These are phyloP conservation scores for Motacilla tschutschensis DNA, from an alignment of 2,113 vertebrate genomes.

Conservation along the genomic window DNA sequence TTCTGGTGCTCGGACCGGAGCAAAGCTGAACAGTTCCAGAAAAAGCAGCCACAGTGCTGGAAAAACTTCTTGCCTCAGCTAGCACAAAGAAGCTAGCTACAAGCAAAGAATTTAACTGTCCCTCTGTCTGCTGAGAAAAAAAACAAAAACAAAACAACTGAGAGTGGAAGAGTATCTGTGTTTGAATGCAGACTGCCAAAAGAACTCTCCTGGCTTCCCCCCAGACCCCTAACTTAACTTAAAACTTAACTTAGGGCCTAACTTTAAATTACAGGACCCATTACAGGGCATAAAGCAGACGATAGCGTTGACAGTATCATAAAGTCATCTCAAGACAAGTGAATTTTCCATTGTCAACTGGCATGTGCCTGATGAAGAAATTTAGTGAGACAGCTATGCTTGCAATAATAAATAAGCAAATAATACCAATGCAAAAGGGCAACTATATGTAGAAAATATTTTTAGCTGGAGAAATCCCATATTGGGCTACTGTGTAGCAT, in stretches of 20 bases:
- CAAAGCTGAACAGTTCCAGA: too few species aligned
- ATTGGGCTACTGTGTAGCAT: not conserved
- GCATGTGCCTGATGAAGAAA: not conserved
- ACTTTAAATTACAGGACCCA: not conserved
- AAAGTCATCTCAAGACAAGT: not conserved
- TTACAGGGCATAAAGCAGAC: not conserved
- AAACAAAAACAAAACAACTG: not conserved
- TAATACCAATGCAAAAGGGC: not conserved
- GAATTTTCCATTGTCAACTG: constrained; percentile 2
- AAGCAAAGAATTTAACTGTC: not conserved
- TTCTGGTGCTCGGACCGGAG: rapidly evolving
- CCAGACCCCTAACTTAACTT: not conserved
- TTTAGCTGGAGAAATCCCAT: not conserved
- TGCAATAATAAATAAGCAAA: constrained; percentile 17
- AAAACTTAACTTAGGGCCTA: not conserved
- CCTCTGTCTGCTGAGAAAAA: not conserved
- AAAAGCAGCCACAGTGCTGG: too few species aligned
- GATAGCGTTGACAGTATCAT: not conserved
- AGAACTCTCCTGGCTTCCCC: not conserved
- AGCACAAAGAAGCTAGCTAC: not conserved
- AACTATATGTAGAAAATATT: not conserved
- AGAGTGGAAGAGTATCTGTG: not conserved
- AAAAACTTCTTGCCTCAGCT: not conserved
- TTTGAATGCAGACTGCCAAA: not conserved
- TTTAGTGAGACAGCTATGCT: not conserved